Base-by-base conservation (phyloP, 2,113 vertebrate genomes). In the Patagioenas fasciata region DNA sequence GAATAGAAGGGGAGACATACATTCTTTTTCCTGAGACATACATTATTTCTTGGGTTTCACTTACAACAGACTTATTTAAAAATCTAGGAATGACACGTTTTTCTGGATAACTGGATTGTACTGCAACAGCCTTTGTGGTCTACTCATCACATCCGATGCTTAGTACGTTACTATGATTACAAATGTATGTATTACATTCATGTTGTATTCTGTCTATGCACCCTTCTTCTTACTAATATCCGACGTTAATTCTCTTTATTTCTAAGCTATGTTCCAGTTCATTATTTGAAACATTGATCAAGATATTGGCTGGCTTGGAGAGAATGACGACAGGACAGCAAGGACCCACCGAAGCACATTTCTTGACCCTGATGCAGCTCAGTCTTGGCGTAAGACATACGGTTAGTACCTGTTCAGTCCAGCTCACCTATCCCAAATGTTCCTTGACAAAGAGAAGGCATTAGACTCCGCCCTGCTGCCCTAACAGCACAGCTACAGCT, bases 21-120 rank as follows among this genome's bases (percentile, higher is more conserved):
- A 62, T 18, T 44, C 8, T 44, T 44, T 19, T 44, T 44, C 44
- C 44, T 44, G 44, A 18, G 18, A 44, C 18, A 66, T 66, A 29
- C 13, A 75, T 58, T 9, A 48, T 32, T 69, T 85, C 67, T 48
- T 32, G 29, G 19, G 11, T 54, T 88, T 70, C 54, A 34, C 24
- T 85, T 38, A 32, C 2, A 75, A n/a, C n/a, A 15, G 36, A 15
- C 11, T 11, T 10, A 21, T 15, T 69, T 56, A 29, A 83, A 93
- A 88, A 61, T 6, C 2, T 6, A 62, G 24, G 50, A 75, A 56
- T 26, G 0, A 36, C 0, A 0, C 50, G 10, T 17, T 82, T 75
- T 53, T 32, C 62, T 88, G 44, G 32, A 17, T 42, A 53, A 62
- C 47, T 13, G 47, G 23, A 34, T 29, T n/a, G 26, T 24, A 6